These are phyloP conservation scores for Pelobates fuscus DNA, from an alignment of 2,113 vertebrate genomes.

Conservation along the genomic window DNA sequence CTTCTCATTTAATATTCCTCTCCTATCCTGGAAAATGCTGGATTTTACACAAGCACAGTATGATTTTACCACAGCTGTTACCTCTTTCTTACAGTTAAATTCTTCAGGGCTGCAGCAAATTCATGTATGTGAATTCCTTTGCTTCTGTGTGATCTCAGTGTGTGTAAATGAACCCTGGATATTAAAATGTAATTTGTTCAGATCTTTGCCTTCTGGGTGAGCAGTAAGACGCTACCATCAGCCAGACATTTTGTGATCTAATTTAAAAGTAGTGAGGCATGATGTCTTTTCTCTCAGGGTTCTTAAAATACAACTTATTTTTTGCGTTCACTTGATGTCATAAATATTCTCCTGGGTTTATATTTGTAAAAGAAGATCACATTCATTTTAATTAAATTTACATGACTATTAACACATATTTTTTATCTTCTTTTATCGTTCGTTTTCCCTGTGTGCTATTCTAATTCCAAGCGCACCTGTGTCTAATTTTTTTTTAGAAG, in stretches of 20 bases:
- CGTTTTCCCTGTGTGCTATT: too few species aligned
- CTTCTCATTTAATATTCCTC: not conserved
- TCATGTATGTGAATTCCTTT: slow-evolving; percentile 25
- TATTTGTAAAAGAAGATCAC: slow-evolving; percentile 54
- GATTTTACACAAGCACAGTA: slow-evolving; percentile 15
- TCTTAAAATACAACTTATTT: slow-evolving; percentile 58
- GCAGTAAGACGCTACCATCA: slow-evolving; percentile 69
- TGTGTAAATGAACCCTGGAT: slow-evolving; percentile 57
- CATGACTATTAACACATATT: too few species aligned
- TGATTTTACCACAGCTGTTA: not conserved
- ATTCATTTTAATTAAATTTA: slow-evolving; percentile 6
- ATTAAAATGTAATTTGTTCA: slow-evolving; percentile 71
- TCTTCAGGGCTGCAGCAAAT: slow-evolving; percentile 46
- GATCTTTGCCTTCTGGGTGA: slow-evolving; percentile 70
- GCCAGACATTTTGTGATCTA: slow-evolving; percentile 79
- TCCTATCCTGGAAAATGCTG: slow-evolving; percentile 9
- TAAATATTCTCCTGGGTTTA: slow-evolving; percentile 23
- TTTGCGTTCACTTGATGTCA: slow-evolving; percentile 51
- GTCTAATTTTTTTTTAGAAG: too few species aligned
- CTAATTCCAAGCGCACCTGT: too few species aligned
- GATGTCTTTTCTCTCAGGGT: slow-evolving; percentile 61
- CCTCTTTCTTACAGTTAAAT: not conserved
- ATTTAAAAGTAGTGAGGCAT: slow-evolving; percentile 75
- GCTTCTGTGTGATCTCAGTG: slow-evolving; percentile 53
- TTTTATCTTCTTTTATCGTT: too few species aligned